Evolutionary conservation across 2,888 invertebrate genomes (phyloP).

Genomic region (Caenorhabditis uteleia): DNA sequence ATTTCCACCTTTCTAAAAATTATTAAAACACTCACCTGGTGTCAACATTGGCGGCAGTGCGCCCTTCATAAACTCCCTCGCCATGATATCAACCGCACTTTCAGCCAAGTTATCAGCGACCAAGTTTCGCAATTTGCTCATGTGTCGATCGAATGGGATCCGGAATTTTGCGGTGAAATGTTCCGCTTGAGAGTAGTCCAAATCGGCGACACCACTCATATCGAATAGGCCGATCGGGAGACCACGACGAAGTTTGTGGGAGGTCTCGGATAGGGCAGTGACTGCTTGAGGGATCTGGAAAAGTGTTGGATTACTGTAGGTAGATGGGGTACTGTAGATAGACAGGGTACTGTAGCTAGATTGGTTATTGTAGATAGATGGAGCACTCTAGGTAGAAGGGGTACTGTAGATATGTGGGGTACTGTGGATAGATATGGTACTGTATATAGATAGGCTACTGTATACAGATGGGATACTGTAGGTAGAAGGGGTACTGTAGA

Average conservation of each 20-base stretch:
- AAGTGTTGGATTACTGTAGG: background rate
- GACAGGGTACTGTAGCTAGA: background rate
- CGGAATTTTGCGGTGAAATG: slow-evolving; percentile 47
- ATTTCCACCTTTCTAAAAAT: slow-evolving; percentile 6
- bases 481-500: no score
- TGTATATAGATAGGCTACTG: no score
- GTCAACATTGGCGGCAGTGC: slow-evolving; percentile 82
- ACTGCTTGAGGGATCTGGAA: slow-evolving; percentile 37
- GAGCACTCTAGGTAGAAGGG: no score
- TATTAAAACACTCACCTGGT: slow-evolving; percentile 19
- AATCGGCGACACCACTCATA: slow-evolving; percentile 54
- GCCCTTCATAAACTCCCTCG: slow-evolving; percentile 83
- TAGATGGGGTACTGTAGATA: background rate
- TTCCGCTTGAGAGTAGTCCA: slow-evolving; percentile 52
- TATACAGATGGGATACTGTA: no score
- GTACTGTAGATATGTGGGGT: no score
- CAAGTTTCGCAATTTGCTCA: slow-evolving; percentile 43
- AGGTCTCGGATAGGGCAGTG: slow-evolving; percentile 16
- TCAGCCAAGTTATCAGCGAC: slow-evolving; percentile 75
- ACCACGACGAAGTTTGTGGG: slow-evolving; percentile 39
- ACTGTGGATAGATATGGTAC: no score
- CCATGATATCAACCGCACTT: slow-evolving; percentile 85
- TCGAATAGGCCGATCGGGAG: slow-evolving; percentile 53
- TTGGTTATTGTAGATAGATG: no score
- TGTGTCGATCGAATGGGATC: slow-evolving; percentile 46